Evolutionary conservation across 1,140 invertebrate genomes (phyloP).

Genomic region (Trichogramma pretiosum): DNA sequence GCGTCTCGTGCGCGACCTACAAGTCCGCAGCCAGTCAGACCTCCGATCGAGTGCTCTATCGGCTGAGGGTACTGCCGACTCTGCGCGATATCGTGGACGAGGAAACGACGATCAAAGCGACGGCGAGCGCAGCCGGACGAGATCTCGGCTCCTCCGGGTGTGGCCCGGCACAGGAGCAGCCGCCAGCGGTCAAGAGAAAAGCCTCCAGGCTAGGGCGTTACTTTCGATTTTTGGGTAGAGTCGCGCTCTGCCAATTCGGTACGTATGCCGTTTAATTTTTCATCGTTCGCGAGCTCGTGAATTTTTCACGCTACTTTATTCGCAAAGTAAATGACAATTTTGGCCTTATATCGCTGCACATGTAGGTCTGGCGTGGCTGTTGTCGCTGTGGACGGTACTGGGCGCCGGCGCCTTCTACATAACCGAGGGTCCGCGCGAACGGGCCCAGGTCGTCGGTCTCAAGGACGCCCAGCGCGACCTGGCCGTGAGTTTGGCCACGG

Average conservation of each 20-base stretch:
- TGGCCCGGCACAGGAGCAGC: conserved; percentile 1
- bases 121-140: too few relatives aligned
- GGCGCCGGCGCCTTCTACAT: conserved; percentile 51
- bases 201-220: too few relatives aligned
- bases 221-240: conserved; percentile 36
- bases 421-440: conserved; percentile 52
- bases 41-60: conserved; percentile 37
- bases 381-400: conserved; percentile 48
- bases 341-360: not conserved
- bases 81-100: conserved; percentile 34
- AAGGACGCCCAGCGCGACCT: conserved; percentile 45
- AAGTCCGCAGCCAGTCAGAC: conserved; percentile 33
- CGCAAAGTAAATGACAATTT: too few relatives aligned
- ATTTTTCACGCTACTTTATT: too few relatives aligned
- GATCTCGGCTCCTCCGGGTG: too few relatives aligned
- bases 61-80: conserved; percentile 43
- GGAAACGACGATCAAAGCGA: too few relatives aligned
- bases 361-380: conserved; percentile 44
- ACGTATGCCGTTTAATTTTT: conserved; percentile 18
- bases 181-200: conserved; percentile 25
- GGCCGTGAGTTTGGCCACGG: conserved; percentile 44
- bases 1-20: too few relatives aligned
- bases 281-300: too few relatives aligned
- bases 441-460: conserved; percentile 42
- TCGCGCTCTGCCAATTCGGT: conserved; percentile 41